A percentile compares a stretch with the other conserved stretches of the same genome.
Conservation (phyloP, 92 coral and sea anemone genomes). For the Epizoanthus stellaris region DNA sequence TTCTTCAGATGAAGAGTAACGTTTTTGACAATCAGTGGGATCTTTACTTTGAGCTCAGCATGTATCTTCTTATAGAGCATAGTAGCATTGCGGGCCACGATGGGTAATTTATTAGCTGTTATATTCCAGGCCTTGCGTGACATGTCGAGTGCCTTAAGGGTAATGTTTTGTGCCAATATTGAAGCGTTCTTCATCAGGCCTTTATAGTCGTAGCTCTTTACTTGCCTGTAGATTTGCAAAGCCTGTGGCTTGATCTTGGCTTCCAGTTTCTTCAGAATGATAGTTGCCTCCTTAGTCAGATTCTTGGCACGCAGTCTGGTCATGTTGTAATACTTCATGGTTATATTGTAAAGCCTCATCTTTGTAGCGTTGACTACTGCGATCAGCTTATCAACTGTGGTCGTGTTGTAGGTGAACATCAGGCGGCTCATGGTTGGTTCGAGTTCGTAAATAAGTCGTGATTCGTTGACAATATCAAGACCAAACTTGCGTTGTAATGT, state of each 20-base stretch:
- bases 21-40: conserved; percentile 31
- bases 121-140: conserved; percentile 60
- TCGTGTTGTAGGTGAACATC: conserved; percentile 81
- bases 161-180: conserved; percentile 62
- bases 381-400: conserved; percentile 64
- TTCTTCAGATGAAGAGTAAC: conserved; percentile 49
- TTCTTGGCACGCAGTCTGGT: conserved; percentile 64
- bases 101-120: conserved; percentile 50
- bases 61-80: conserved; percentile 61
- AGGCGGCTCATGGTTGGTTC: conserved; percentile 79
- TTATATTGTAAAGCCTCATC: conserved; percentile 59
- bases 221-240: conserved; percentile 63
- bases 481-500: conserved; percentile 86
- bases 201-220: conserved; percentile 72
- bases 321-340: conserved; percentile 71
- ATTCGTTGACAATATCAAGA: conserved; percentile 72
- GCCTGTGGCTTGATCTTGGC: conserved; percentile 72
- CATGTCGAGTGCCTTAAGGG: conserved; percentile 56
- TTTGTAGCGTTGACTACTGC: conserved; percentile 56
- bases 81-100: conserved; percentile 64
- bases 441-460: conserved; percentile 71
- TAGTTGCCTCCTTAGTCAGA: conserved; percentile 67
- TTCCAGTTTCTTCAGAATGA: conserved; percentile 67
- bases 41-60: conserved; percentile 29
- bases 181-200: conserved; percentile 64